Conservation (phyloP, 2,888 invertebrate genomes). For the Rhamphomyia laevipes region DNA sequence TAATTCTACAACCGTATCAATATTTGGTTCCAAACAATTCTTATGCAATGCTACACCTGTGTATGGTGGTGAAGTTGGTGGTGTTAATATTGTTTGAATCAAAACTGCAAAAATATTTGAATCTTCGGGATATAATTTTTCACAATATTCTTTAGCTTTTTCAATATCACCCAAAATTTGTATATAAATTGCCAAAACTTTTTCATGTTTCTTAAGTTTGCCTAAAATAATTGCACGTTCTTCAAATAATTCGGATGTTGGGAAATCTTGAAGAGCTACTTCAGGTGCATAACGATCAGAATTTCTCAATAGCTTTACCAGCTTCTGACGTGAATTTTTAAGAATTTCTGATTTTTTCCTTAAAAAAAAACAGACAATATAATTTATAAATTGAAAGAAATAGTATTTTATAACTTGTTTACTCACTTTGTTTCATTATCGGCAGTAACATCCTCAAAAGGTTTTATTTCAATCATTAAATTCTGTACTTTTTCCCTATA, state of each 20-base stretch:
- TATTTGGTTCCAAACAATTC: conserved; percentile 56
- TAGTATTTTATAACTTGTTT: background rate
- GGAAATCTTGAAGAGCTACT: conserved; percentile 74
- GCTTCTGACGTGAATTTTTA: conserved; percentile 40
- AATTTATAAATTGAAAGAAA: background rate
- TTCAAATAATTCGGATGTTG: conserved; percentile 72
- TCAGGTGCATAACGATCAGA: conserved; percentile 78
- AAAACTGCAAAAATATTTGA: conserved; percentile 28
- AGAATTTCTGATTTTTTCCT: conserved; percentile 20
- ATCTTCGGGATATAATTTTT: conserved; percentile 48
- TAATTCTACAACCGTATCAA: conserved; percentile 66
- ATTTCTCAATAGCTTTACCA: conserved; percentile 68
- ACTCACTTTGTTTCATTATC: conserved; percentile 1
- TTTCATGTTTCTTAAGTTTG: conserved; percentile 78
- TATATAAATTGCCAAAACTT: conserved; percentile 85
- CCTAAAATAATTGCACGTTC: conserved; percentile 92
- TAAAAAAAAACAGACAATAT: background rate
- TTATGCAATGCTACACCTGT: conserved; percentile 40
- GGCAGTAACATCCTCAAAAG: conserved; percentile 15
- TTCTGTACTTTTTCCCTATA: conserved; percentile 63
- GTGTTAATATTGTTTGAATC: conserved; percentile 41
- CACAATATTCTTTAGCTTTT: conserved; percentile 77
- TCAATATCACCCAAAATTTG: conserved; percentile 73
- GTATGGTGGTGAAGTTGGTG: conserved; percentile 35
- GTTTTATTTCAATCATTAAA: conserved; percentile 31